Base-by-base conservation (phyloP, 2,113 vertebrate genomes). In the Marcusenius ussheri region DNA sequence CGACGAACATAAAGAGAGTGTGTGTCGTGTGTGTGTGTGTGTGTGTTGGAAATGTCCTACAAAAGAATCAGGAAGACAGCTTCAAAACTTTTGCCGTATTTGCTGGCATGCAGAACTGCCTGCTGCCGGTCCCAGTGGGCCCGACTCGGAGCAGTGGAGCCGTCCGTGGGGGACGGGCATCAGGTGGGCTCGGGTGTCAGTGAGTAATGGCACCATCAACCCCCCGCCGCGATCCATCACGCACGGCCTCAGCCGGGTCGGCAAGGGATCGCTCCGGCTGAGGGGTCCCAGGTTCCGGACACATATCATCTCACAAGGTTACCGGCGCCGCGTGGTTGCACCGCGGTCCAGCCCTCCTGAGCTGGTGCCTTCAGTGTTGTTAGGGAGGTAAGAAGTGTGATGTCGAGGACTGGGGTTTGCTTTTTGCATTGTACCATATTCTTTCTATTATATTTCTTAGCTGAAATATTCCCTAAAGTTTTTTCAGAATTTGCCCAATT, bases 161-260 rank as follows among this genome's bases (percentile, higher is more conserved):
- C 89, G 94, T 96, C 96, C 96, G 89, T 94, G 94, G 97, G 85
- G 97, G 97, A 97, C 96, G 92, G 94, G 96, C 96, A 97, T 96
- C 97, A 96, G 95, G 94, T 95, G 93, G 95, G 96, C 95, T 97
- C 95, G 97, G 96, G 96, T 97, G 96, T 96, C 95, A 93, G 96
- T 99, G 98, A 99, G 97, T 98, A 98, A 99, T 99, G 96, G 97
- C 94, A 93, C 98, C 97, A 97, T 98, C 98, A 98, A 96, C 96
- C 96, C 95, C 97, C 97, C 95, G 95, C 96, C 95, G 96, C 96
- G 97, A 99, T 99, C 97, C 97, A 98, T 99, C 98, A 99, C 96
- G 96, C 95, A 94, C 95, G 93, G 93, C 95, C 96, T 42, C 96
- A 94, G 96, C 95, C 95, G n/a, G 93, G 96, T 96, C 74, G 74